Evolutionary conservation across 2,888 invertebrate species (phyloP).

Genomic region (Nasonovia ribisnigri): DNA sequence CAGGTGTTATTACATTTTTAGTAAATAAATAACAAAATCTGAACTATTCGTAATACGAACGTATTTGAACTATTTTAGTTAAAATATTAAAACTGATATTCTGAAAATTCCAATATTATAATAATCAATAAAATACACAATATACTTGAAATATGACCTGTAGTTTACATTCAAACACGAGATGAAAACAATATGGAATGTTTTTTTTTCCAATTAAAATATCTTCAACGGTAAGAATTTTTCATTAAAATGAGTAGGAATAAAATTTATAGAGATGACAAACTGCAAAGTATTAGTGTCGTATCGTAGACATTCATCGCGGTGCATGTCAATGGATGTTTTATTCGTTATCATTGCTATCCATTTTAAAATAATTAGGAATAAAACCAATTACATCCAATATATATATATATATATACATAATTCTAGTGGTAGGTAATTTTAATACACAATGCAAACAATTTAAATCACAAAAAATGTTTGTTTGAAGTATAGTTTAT

Average conservation of each 20-base stretch:
- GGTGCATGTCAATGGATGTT: no score
- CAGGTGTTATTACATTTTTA: background rate
- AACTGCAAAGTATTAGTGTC: background rate
- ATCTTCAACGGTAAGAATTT: background rate
- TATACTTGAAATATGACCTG: background rate
- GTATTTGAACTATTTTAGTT: background rate
- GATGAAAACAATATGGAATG: background rate
- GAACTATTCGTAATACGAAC: background rate
- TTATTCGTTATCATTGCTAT: no score
- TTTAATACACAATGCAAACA: background rate
- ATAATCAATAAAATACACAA: background rate
- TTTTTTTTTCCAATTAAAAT: constrained; percentile 5
- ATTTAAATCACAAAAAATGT: background rate
- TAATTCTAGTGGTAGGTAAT: background rate
- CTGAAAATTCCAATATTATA: background rate
- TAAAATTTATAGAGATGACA: background rate
- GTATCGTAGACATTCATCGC: background rate
- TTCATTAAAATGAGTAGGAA: background rate
- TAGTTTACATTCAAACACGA: background rate
- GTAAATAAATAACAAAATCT: background rate
- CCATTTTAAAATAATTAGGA: no score
- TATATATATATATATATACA: background rate
- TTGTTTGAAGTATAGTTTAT: background rate
- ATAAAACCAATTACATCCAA: background rate
- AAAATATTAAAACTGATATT: background rate